Conservation (phyloP, 2,113 vertebrate species). For the Tylochromis polylepis region DNA sequence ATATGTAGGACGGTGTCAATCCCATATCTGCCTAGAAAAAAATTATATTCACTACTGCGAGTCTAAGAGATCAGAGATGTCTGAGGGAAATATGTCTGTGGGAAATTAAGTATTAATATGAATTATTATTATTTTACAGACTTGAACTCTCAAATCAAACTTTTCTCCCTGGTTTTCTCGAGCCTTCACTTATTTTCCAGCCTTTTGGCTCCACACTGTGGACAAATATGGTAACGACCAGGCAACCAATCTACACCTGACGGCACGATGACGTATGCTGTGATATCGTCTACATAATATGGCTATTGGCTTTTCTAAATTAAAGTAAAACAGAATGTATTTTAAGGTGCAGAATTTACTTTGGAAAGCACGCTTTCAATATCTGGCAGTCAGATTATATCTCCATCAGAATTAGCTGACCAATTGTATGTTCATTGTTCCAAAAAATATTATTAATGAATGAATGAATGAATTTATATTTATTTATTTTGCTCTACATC, state of each 20-base stretch:
- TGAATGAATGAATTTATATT: neutral
- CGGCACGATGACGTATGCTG: neutral
- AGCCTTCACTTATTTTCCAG: neutral
- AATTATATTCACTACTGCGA: neutral
- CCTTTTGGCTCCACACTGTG: constrained; percentile 20
- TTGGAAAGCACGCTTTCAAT: neutral
- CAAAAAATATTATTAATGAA: too few relatives aligned
- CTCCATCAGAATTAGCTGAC: neutral
- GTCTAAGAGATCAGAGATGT: neutral
- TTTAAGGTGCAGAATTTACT: neutral
- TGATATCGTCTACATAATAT: neutral
- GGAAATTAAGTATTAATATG: neutral
- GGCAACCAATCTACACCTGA: neutral
- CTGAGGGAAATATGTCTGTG: neutral
- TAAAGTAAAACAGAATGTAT: neutral
- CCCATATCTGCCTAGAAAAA: neutral
- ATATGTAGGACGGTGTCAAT: neutral
- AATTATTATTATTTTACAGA: neutral
- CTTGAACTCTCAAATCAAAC: neutral
- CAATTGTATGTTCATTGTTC: neutral
- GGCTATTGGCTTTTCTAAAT: neutral
- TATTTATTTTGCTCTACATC: neutral
- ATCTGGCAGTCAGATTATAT: neutral
- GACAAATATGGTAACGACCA: neutral
- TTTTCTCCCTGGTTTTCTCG: neutral